These are phyloP conservation scores for Lysandra bellargus DNA, from an alignment of 2,888 invertebrate genomes.

Conservation along the genomic window DNA sequence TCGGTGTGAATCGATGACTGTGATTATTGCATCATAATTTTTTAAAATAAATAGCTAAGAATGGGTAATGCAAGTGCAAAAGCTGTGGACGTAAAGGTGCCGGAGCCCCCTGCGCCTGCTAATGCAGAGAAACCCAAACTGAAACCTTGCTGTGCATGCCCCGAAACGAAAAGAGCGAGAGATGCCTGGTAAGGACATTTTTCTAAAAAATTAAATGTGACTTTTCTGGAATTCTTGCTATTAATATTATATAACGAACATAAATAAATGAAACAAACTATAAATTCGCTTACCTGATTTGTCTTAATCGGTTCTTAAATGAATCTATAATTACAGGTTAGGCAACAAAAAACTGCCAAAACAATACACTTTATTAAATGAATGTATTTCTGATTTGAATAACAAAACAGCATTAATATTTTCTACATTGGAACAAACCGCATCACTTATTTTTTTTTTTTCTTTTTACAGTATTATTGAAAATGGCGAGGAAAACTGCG, in stretches of 20 bases:
- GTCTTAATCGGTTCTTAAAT: background rate
- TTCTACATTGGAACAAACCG: background rate
- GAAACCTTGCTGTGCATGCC: constrained; percentile 98
- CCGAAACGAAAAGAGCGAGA: constrained; percentile 94
- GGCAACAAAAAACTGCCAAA: background rate
- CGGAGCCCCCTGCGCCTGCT: constrained; percentile 55
- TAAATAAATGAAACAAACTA: background rate
- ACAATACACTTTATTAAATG: background rate
- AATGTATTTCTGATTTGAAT: background rate
- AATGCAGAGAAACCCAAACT: constrained; percentile 86
- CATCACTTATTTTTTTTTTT: constrained; percentile 38
- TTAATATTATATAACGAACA: background rate
- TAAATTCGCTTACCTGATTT: background rate
- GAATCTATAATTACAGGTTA: background rate
- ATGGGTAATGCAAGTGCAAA: constrained; percentile 75
- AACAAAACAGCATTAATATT: background rate
- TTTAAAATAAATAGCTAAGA: constrained; percentile 40
- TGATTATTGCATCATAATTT: constrained; percentile 37
- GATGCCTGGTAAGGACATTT: constrained; percentile 91
- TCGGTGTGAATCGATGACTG: background rate
- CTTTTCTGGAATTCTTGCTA: constrained; percentile 38
- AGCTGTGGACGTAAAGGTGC: constrained; percentile 61
- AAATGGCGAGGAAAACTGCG: constrained; percentile 95
- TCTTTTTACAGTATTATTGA: constrained; percentile 89
- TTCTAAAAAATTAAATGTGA: background rate